These are phyloP conservation scores for Casuarius casuarius DNA, from an alignment of 2,113 vertebrate species.

Conservation along the genomic window DNA sequence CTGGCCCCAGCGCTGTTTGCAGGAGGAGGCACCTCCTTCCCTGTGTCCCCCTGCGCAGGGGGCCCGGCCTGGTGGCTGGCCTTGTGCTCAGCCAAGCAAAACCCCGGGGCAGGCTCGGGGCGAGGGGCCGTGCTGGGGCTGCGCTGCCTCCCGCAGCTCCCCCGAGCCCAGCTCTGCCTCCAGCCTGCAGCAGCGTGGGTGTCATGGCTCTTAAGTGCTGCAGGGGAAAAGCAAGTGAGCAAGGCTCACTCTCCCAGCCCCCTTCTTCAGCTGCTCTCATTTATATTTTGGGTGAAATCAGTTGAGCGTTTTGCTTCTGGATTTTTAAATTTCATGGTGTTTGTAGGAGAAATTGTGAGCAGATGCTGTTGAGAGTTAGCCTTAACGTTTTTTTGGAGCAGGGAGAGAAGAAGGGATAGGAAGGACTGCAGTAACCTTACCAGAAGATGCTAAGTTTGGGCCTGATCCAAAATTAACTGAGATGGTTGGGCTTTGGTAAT, in stretches of 20 bases:
- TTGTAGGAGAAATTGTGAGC: neutral
- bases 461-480: neutral
- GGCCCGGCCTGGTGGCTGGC: neutral
- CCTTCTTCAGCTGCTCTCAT: neutral
- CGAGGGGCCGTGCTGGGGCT: fast-evolving
- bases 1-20: fast-evolving
- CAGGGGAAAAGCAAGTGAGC: neutral
- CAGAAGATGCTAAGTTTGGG: neutral
- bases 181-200: neutral
- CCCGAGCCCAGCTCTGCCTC: neutral
- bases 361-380: neutral
- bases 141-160: fast-evolving
- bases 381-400: neutral
- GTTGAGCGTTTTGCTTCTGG: neutral
- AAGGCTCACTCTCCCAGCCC: fast-evolving
- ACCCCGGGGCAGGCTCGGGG: fast-evolving
- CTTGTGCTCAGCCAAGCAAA: neutral
- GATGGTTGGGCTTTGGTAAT: neutral
- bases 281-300: neutral
- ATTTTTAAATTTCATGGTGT: neutral
- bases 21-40: neutral
- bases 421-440: neutral
- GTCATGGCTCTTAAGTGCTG: neutral
- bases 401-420: neutral
- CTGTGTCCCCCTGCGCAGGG: too few relatives aligned